Conservation (phyloP, 2,797 vertebrate species). For the Trichosurus vulpecula region DNA sequence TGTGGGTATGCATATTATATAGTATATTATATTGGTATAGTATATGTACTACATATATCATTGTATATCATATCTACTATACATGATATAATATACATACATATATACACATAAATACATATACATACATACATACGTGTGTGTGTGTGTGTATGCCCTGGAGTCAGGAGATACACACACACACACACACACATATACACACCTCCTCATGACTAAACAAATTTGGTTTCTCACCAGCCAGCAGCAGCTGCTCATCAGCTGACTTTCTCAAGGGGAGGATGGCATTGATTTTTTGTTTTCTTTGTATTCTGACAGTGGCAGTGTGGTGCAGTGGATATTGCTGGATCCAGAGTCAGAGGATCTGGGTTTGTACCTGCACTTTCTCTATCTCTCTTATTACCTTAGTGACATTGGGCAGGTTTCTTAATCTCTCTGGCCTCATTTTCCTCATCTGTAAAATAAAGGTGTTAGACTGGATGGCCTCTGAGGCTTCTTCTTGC, state of each 20-base stretch:
- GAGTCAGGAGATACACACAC: too few species aligned
- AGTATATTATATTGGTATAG: too few species aligned
- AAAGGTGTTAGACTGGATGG: not conserved
- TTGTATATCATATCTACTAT: too few species aligned
- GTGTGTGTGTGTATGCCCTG: too few species aligned
- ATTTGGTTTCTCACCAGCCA: not conserved
- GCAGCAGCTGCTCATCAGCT: not conserved
- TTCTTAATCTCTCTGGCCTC: not conserved
- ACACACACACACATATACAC: not conserved
- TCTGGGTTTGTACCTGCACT: not conserved
- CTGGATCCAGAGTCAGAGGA: not conserved
- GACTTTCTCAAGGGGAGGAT: accelerated
- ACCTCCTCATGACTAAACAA: not conserved
- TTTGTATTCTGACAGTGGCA: slow-evolving; percentile 40
- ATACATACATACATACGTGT: too few species aligned
- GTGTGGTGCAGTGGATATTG: not conserved
- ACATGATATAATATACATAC: too few species aligned
- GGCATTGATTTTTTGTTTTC: accelerated
- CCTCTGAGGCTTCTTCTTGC: not conserved
- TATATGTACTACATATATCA: too few species aligned
- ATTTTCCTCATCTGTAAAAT: not conserved
- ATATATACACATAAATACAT: too few species aligned
- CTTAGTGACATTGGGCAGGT: not conserved
- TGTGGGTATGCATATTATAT: too few species aligned
- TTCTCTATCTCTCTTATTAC: not conserved